These are phyloP conservation scores for Drepanosiphum platanoidis DNA, from an alignment of 2,888 invertebrate species.

Conservation along the genomic window DNA sequence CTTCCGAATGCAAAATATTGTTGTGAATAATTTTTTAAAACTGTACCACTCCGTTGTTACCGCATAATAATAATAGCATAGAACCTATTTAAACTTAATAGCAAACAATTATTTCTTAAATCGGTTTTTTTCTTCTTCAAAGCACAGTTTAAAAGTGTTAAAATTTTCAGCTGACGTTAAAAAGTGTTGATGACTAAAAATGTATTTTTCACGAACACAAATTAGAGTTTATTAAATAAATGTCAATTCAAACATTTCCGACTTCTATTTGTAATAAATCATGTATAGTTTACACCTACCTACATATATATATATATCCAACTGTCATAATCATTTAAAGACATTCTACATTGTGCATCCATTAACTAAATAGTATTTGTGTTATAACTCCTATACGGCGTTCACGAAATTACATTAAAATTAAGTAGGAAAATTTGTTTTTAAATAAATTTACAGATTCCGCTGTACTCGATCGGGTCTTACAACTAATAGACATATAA, in stretches of 20 bases:
- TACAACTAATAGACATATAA: too few relatives aligned
- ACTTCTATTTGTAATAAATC: conserved; percentile 24
- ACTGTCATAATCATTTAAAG: conserved; percentile 34
- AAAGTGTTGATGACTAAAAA: conserved; percentile 13
- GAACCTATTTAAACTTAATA: neutral
- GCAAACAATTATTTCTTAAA: neutral
- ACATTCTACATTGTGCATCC: neutral
- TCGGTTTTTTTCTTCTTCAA: neutral
- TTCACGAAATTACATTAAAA: neutral
- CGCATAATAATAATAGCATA: neutral
- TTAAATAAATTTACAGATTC: neutral
- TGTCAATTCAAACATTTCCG: conserved; percentile 31
- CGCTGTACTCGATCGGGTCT: too few relatives aligned
- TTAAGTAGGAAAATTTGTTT: neutral
- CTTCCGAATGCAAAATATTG: neutral
- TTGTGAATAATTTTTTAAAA: neutral
- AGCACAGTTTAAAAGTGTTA: neutral
- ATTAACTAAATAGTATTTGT: conserved; percentile 33
- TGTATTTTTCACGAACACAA: neutral
- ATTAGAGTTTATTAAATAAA: conserved; percentile 27
- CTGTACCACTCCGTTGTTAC: neutral
- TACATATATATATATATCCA: neutral
- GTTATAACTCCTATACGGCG: neutral
- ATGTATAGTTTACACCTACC: too few relatives aligned
- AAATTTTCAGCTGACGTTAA: neutral